Evolutionary conservation across 2,888 invertebrate genomes (phyloP).

Genomic region (Mamestra brassicae): DNA sequence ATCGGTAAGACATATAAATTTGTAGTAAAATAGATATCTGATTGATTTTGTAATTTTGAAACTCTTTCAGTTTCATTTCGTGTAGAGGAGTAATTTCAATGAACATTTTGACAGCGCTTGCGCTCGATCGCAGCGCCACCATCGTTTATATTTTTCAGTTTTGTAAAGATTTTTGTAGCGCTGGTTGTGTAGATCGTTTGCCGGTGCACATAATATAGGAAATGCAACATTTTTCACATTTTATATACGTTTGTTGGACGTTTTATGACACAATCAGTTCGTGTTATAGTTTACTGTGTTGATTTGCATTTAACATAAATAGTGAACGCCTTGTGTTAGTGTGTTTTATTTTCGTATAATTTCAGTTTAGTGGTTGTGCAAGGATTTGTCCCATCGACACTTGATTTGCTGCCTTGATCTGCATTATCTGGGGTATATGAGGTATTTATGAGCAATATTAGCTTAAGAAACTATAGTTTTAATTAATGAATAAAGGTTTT

Average conservation of each 20-base stretch:
- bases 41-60: background rate
- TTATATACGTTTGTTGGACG: slow-evolving; percentile 78
- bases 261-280: slow-evolving; percentile 83
- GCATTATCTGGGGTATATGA: slow-evolving; percentile 70
- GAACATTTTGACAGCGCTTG: slow-evolving; percentile 80
- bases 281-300: slow-evolving; percentile 76
- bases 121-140: slow-evolving; percentile 77
- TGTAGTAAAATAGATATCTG: too few relatives aligned
- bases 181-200: slow-evolving; percentile 79
- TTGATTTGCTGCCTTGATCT: slow-evolving; percentile 71
- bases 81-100: slow-evolving; percentile 22
- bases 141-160: slow-evolving; percentile 77
- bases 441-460: slow-evolving; percentile 73
- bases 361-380: slow-evolving; percentile 86
- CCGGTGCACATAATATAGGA: slow-evolving; percentile 77
- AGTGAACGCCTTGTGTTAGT: slow-evolving; percentile 80
- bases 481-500: slow-evolving; percentile 32
- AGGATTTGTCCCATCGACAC: slow-evolving; percentile 82
- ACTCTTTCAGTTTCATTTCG: background rate
- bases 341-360: slow-evolving; percentile 82
- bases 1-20: too few relatives aligned
- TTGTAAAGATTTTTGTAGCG: slow-evolving; percentile 83
- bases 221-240: slow-evolving; percentile 83
- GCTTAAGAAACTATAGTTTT: slow-evolving; percentile 22
- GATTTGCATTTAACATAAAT: slow-evolving; percentile 70